A percentile compares a stretch with the other conserved stretches of the same genome.
phyloP scores from a whole-genome alignment of 1,140 invertebrate genomes.

The Zaprionus taronus region DNA sequence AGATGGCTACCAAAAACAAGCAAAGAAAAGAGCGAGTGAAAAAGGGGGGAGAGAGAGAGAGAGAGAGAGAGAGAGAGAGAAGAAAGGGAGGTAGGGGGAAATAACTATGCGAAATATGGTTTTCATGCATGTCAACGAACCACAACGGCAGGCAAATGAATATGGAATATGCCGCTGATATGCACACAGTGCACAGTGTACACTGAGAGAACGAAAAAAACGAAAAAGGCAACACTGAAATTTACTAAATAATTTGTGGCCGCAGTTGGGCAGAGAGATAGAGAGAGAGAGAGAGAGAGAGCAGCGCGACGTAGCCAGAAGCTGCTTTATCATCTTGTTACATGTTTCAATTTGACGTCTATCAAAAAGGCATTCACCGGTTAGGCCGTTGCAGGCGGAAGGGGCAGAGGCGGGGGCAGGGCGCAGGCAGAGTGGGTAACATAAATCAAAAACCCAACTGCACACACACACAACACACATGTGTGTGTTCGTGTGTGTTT shows the following conservation, averaged over 20 bases:
- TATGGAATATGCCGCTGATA: constrained; percentile 66
- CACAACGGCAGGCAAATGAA: constrained; percentile 64
- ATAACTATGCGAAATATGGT: constrained; percentile 53
- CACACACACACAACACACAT: too few relatives aligned
- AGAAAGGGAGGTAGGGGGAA: neutral
- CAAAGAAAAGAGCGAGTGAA: constrained; percentile 12
- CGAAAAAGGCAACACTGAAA: constrained; percentile 38
- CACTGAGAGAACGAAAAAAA: neutral
- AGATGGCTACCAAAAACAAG: neutral
- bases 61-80: constrained; percentile 23
- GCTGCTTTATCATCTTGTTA: constrained; percentile 79
- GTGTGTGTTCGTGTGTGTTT: constrained; percentile 21
- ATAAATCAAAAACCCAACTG: constrained; percentile 69
- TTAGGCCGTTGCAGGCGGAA: constrained; percentile 24
- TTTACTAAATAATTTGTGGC: constrained; percentile 79
- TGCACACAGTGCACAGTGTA: neutral
- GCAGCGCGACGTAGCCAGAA: constrained; percentile 1
- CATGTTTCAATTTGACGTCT: constrained; percentile 76
- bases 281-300: neutral
- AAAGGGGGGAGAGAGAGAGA: neutral
- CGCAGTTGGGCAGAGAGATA: neutral
- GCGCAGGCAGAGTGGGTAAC: constrained; percentile 8
- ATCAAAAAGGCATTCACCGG: constrained; percentile 69
- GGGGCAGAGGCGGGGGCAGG: constrained; percentile 30
- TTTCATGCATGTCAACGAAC: constrained; percentile 75